phyloP scores from a whole-genome alignment of 2,888 invertebrate species.

The Mimumesa dahlbomi region DNA sequence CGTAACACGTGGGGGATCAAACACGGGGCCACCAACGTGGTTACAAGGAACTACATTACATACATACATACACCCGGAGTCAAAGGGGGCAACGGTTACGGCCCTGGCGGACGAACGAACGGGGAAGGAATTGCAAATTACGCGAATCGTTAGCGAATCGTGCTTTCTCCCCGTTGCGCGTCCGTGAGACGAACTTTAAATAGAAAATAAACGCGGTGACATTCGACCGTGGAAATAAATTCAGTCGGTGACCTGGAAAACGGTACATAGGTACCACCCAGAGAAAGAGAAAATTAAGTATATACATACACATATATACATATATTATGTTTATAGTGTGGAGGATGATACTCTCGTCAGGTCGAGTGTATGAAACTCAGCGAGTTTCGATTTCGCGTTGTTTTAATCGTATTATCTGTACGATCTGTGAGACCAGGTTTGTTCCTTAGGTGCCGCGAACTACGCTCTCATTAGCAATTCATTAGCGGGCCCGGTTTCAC shows the following conservation, averaged over 20 bases:
- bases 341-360: neutral
- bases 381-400: neutral
- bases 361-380: neutral
- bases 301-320: too few species aligned
- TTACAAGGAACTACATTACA: conserved; percentile 44
- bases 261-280: too few species aligned
- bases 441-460: conserved; percentile 20
- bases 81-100: conserved; percentile 2
- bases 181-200: conserved; percentile 28
- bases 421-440: conserved; percentile 23
- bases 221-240: conserved; percentile 15
- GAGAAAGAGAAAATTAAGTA: neutral
- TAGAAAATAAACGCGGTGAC: conserved; percentile 17
- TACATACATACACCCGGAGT: too few species aligned
- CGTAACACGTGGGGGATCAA: conserved; percentile 23
- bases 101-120: conserved; percentile 27
- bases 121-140: conserved; percentile 54
- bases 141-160: conserved; percentile 52
- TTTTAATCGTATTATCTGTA: conserved; percentile 3
- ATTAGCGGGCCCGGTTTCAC: conserved; percentile 43
- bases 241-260: conserved; percentile 18
- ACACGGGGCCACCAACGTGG: conserved; percentile 56
- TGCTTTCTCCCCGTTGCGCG: conserved; percentile 19
- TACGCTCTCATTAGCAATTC: conserved; percentile 53
- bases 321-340: too few species aligned